These are phyloP conservation scores for Leucopternis melanops DNA, from an alignment of 2,113 vertebrate genomes.

Conservation along the genomic window DNA sequence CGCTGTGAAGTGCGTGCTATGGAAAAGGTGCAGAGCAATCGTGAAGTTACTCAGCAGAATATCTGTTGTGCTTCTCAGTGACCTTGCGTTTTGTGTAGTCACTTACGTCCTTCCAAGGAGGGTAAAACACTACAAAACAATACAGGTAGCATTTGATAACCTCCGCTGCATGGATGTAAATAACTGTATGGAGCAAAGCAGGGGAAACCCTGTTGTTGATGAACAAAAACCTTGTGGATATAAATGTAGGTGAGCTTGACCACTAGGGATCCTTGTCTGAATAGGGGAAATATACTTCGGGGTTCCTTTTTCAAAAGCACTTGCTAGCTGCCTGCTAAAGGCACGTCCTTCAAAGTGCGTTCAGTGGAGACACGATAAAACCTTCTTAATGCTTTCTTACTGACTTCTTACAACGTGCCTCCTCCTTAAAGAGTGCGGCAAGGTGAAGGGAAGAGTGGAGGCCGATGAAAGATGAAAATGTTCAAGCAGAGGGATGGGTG, in stretches of 20 bases:
- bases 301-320: not conserved
- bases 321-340: not conserved
- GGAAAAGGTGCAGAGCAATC: not conserved
- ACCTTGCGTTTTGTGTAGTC: not conserved
- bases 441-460: not conserved
- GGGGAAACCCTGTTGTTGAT: not conserved
- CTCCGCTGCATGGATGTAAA: not conserved
- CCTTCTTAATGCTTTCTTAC: not conserved
- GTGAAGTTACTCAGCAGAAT: not conserved
- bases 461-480: not conserved
- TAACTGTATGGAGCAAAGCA: not conserved
- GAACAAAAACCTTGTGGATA: not conserved
- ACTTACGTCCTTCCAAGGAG: not conserved
- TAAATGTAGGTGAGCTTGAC: not conserved
- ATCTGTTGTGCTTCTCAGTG: not conserved
- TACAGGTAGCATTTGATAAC: not conserved
- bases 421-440: not conserved
- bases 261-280: not conserved
- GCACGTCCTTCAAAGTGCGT: not conserved
- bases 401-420: accelerated
- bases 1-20: not conserved
- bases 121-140: not conserved
- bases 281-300: not conserved
- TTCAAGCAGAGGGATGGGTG: not conserved
- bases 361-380: not conserved